Evolutionary conservation across 1,140 invertebrate species (phyloP).

Genomic region (Neuroterus valhalla): DNA sequence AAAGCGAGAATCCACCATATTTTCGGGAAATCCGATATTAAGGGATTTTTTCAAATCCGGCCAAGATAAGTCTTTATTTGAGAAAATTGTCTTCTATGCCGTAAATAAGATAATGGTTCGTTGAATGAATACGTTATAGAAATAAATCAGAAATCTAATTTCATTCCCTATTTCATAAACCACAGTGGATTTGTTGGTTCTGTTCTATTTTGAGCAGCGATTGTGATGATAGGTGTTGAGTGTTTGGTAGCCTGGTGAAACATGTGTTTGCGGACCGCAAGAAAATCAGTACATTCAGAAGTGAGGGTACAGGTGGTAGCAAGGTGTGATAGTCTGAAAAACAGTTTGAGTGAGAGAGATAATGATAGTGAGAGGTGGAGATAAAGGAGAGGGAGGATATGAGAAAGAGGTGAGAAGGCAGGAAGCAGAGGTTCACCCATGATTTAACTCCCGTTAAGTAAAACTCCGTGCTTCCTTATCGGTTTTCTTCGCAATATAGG

Average conservation of each 20-base stretch:
- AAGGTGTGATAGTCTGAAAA: slow-evolving; percentile 19
- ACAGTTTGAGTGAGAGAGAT: slow-evolving; percentile 10
- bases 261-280: slow-evolving; percentile 9
- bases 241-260: neutral
- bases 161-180: no score
- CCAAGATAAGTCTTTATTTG: no score
- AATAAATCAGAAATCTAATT: no score
- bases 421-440: slow-evolving; percentile 61
- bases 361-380: neutral
- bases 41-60: no score
- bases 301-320: neutral
- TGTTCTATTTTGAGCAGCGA: slow-evolving; percentile 28
- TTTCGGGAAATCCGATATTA: no score
- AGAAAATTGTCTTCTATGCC: no score
- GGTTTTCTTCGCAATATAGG: slow-evolving; percentile 39
- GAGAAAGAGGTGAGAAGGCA: slow-evolving; percentile 35
- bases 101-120: no score
- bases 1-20: no score
- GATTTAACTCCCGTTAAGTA: slow-evolving; percentile 64
- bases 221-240: slow-evolving; percentile 9
- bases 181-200: neutral
- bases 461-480: slow-evolving; percentile 60
- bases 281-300: slow-evolving; percentile 11
- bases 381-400: slow-evolving; percentile 2
- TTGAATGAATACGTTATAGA: no score